Conservation (phyloP, 2,797 vertebrate genomes). For the Tamandua tetradactyla region DNA sequence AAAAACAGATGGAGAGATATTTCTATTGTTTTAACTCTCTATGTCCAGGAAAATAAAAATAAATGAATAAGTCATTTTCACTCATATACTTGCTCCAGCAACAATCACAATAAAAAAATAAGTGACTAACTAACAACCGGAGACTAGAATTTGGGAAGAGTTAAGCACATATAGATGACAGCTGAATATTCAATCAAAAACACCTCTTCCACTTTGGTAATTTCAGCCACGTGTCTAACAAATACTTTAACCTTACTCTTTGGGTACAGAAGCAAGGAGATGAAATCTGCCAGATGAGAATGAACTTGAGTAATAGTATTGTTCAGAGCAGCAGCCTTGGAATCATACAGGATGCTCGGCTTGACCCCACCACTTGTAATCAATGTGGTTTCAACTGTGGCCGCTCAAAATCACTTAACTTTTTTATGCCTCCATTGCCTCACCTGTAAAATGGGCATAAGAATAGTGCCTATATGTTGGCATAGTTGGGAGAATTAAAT, state of each 20-base stretch:
- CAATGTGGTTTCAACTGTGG: no score
- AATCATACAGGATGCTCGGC: rapidly evolving
- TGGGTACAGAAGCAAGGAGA: background rate
- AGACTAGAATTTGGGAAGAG: background rate
- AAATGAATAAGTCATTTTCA: background rate
- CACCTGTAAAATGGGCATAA: rapidly evolving
- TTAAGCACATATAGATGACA: rapidly evolving
- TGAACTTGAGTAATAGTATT: rapidly evolving
- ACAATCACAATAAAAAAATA: background rate
- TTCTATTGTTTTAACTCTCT: background rate
- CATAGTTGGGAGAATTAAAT: rapidly evolving
- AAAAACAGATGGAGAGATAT: background rate
- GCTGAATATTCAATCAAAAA: no score
- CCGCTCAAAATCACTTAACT: background rate
- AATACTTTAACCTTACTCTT: rapidly evolving
- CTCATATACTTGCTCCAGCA: rapidly evolving
- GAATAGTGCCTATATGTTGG: rapidly evolving
- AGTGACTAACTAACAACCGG: rapidly evolving
- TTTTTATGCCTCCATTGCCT: rapidly evolving
- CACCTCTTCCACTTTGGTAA: rapidly evolving
- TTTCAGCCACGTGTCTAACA: rapidly evolving
- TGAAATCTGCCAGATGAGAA: no score
- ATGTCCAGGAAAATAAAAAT: background rate
- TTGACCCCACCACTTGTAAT: no score
- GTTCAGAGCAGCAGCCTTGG: background rate